Base-by-base conservation (phyloP, 2,113 vertebrate genomes). In the Oostethus manadensis region DNA sequence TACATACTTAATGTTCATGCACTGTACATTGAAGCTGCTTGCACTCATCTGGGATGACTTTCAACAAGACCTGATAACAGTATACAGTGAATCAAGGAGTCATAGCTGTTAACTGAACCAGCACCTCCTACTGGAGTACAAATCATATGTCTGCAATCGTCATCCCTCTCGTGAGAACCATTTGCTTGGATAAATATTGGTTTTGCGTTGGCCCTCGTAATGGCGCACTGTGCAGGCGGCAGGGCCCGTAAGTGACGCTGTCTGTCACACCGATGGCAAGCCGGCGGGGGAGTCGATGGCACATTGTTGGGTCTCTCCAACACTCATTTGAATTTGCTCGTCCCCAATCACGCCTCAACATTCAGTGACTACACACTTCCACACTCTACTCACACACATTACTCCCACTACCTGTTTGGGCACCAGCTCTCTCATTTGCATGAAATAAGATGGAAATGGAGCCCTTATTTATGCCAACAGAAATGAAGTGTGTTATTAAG, bases 371-470 rank as follows among this genome's bases (percentile, higher is more conserved):
- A 74, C 80, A 86, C 86, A 87, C 80, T 82, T 81, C 73, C 78
- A 85, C 84, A 78, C 78, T 83, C 72, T 81, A 81, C 78, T 80
- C 73, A 68, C 79, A 77, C 82, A 79, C 82, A 67, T 65, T 74
- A 82, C 80, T 81, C 87, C 84, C 81, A 86, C 87, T 88, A 90
- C 88, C 87, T 87, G 86, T 87, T 88, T 85, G 77, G 79, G 74
- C 68, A 80, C 81, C 61, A 71, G 77, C 74, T 35, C 68, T 58
- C 82, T 89, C 86, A 89, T 89, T 90, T 89, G 83, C 86, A 89
- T 89, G 83, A 89, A 88, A 90, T 89, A 89, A 89, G 85, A 88
- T 88, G 84, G 84, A 89, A 88, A 88, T 86, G 82, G 83, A 88
- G 81, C 83, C 82, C 85, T 89, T 88, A 89, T 90, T 88, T 88